Conservation (phyloP, 2,113 vertebrate species). For the Piprites chloris region DNA sequence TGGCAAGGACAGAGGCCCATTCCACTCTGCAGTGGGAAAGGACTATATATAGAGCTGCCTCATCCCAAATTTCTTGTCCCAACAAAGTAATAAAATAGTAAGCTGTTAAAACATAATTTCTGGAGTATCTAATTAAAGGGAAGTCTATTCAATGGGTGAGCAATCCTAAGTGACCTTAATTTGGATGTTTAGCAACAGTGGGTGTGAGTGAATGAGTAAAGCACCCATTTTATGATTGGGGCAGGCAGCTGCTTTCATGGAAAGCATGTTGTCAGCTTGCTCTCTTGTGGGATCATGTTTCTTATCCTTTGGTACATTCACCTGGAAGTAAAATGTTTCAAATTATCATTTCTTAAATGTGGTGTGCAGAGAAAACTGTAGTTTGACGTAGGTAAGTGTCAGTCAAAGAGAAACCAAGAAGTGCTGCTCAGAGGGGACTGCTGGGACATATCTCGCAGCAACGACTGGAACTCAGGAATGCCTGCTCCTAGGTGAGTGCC, state of each 20-base stretch:
- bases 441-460: neutral
- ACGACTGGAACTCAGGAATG: neutral
- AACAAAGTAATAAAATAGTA: neutral
- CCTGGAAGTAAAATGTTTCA: neutral
- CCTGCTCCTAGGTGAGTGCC: neutral
- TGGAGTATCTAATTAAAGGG: neutral
- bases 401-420: neutral
- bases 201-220: neutral
- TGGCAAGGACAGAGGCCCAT: neutral
- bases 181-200: neutral
- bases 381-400: neutral
- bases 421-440: rapidly evolving
- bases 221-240: neutral
- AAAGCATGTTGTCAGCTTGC: neutral
- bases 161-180: neutral
- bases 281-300: neutral
- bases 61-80: neutral
- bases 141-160: neutral
- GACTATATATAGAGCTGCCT: neutral
- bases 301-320: neutral
- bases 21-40: neutral
- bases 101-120: neutral
- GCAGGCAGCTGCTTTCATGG: neutral
- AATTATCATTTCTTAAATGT: neutral
- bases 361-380: neutral